Base-by-base conservation (phyloP, 2,888 invertebrate species). In the Cheilosia soror region DNA sequence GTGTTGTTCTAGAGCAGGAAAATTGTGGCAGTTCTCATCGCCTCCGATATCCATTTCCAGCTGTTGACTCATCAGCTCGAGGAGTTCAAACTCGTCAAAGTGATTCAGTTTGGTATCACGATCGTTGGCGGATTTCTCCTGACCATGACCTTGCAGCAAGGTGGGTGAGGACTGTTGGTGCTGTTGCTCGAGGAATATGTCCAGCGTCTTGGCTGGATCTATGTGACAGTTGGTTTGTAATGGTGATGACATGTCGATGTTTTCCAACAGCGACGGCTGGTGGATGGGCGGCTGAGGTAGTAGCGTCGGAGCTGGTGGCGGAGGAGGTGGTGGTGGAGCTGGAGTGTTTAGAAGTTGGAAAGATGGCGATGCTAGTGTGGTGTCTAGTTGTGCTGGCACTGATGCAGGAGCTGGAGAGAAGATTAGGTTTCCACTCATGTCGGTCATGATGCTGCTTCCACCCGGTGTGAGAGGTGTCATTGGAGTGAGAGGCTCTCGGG, bases 1-100 rank as follows among this genome's bases (percentile, higher is more conserved):
- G 5, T 82, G 90, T 89, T 79, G 89, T 66, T 72, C 62, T 29
- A 87, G 49, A 2, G 68, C 51, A 63, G 88, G 31, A 81, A 90
- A 40, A 77, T 89, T 87, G 40, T 88, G 89, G 71, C 84, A 84
- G 40, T 88, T 90, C 13, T 89, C 89, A 51, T 92, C 92, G 47
- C 92, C 92, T 33, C 93, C 93, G 69, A 94, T 91, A 87, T 94
- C 94, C 93, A 94, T 94, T 68, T 93, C 94, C 66, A 94, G 89
- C 88, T 94, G 94, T 86, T 93, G 93, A 65, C 89, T 91, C 90
- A 92, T 91, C 73, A 92, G 84, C 81, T 92, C 92, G 55, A 92
- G 88, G 55, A 92, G 81, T 76, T 92, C 92, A 63, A 91, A 90
- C 69, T 92, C 92, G 88, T 92, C 91, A 66, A 92, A 92, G 72